A percentile compares a stretch with the other conserved stretches of the same genome.
Evolutionary conservation across 2,888 invertebrate genomes (phyloP).

Genomic region (Trissolcus japonicus): DNA sequence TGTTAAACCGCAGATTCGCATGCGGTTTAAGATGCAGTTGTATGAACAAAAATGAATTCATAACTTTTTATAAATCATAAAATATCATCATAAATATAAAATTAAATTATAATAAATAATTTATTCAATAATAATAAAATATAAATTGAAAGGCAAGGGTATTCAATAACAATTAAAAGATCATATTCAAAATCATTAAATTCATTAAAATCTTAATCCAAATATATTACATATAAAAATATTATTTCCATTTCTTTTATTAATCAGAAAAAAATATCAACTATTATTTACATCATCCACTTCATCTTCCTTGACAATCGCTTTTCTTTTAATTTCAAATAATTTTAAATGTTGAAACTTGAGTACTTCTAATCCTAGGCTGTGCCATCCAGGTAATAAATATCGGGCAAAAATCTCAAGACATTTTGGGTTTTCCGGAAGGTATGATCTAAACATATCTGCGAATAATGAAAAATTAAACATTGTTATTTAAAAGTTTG

Average conservation of each 20-base stretch:
- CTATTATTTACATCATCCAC: not conserved
- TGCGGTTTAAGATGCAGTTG: not conserved
- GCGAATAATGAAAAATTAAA: slow-evolving; percentile 52
- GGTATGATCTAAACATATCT: slow-evolving; percentile 82
- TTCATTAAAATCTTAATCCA: no score
- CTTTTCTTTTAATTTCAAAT: slow-evolving; percentile 35
- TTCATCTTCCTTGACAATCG: not conserved
- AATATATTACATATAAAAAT: no score
- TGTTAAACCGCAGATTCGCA: not conserved
- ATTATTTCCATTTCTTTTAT: no score
- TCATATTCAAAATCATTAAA: no score
- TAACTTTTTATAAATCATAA: not conserved
- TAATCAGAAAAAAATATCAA: no score
- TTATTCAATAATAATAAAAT: no score
- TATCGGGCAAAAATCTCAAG: slow-evolving; percentile 96
- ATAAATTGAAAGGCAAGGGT: no score
- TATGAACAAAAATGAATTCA: not conserved
- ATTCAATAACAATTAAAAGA: no score
- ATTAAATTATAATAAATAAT: not conserved
- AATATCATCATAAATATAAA: not conserved
- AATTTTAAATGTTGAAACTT: slow-evolving; percentile 84
- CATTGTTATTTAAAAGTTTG: not conserved
- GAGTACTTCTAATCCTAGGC: slow-evolving; percentile 91
- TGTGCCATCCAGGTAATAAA: slow-evolving; percentile 89
- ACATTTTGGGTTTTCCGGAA: slow-evolving; percentile 80